Percentiles rank a stretch among this genome's conserved stretches.
These are phyloP conservation scores for Elaeidobius kamerunicus DNA, from an alignment of 2,888 invertebrate species.

Conservation along the genomic window DNA sequence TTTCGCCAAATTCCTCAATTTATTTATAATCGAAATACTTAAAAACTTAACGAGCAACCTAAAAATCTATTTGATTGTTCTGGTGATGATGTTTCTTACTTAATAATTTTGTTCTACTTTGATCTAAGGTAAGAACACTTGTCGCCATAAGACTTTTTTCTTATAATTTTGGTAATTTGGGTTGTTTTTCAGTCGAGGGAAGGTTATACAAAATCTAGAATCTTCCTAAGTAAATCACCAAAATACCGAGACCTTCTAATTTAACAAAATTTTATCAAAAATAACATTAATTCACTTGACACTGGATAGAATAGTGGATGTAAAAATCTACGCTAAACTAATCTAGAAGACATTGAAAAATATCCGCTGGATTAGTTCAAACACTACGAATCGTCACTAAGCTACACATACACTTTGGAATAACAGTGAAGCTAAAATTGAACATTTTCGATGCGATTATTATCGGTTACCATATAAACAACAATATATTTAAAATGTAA, in stretches of 20 bases:
- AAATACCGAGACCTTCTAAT: slow-evolving; percentile 9
- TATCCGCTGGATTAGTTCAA: neutral
- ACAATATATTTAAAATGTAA: slow-evolving; percentile 17
- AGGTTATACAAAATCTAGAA: slow-evolving; percentile 21
- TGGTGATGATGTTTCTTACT: slow-evolving; percentile 13
- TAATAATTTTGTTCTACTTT: slow-evolving; percentile 24
- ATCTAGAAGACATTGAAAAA: neutral
- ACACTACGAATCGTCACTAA: slow-evolving; percentile 7
- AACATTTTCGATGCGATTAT: slow-evolving; percentile 21
- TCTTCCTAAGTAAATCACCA: slow-evolving; percentile 9
- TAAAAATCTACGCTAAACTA: neutral
- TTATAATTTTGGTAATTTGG: slow-evolving; percentile 23
- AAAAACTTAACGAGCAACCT: slow-evolving; percentile 12
- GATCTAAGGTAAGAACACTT: slow-evolving; percentile 34
- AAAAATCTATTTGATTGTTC: slow-evolving; percentile 21
- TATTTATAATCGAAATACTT: slow-evolving; percentile 3
- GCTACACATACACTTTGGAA: slow-evolving; percentile 14
- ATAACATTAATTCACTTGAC: slow-evolving; percentile 13
- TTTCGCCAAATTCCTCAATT: no score
- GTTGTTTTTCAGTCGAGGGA: slow-evolving; percentile 32
- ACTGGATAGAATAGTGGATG: slow-evolving; percentile 10
- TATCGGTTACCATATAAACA: slow-evolving; percentile 17
- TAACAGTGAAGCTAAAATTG: slow-evolving; percentile 13
- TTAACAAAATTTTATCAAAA: slow-evolving; percentile 17
- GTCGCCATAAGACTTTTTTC: slow-evolving; percentile 34